These are phyloP conservation scores for Tyria jacobaeae DNA, from an alignment of 2,888 invertebrate species.

Conservation along the genomic window DNA sequence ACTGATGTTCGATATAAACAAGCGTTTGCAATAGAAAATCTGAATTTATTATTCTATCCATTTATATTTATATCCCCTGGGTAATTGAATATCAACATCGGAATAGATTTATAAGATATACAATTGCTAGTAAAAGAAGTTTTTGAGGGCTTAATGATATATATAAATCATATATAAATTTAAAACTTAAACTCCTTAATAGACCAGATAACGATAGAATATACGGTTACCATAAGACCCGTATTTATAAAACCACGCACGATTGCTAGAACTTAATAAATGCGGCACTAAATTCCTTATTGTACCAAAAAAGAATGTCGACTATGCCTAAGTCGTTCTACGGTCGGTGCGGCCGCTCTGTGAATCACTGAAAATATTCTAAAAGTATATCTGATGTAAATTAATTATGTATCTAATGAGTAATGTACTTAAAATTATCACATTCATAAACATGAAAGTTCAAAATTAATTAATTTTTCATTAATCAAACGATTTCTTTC, in stretches of 20 bases:
- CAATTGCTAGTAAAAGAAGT: neutral
- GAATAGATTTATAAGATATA: neutral
- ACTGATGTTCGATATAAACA: conserved; percentile 47
- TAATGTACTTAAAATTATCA: too few species aligned
- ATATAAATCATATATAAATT: neutral
- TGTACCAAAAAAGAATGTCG: conserved; percentile 42
- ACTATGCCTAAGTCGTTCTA: conserved; percentile 23
- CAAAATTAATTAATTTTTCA: neutral
- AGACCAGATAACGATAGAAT: too few species aligned
- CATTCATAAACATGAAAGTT: neutral
- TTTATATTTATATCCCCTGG: conserved; percentile 10
- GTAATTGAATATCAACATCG: conserved; percentile 11
- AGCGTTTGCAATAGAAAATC: conserved; percentile 16
- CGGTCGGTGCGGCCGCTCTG: conserved; percentile 13
- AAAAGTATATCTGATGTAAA: too few species aligned
- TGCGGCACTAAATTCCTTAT: conserved; percentile 38
- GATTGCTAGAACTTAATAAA: conserved; percentile 34
- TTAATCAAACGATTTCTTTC: too few species aligned
- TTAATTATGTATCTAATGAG: neutral
- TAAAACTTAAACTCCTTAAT: too few species aligned
- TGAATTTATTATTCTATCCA: conserved; percentile 18
- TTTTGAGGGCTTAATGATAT: neutral
- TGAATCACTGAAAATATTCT: conserved; percentile 7
- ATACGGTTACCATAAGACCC: conserved; percentile 29
- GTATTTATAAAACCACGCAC: conserved; percentile 30